Conservation (phyloP, 1,140 invertebrate species). For the Pemphigus obesinymphae region DNA sequence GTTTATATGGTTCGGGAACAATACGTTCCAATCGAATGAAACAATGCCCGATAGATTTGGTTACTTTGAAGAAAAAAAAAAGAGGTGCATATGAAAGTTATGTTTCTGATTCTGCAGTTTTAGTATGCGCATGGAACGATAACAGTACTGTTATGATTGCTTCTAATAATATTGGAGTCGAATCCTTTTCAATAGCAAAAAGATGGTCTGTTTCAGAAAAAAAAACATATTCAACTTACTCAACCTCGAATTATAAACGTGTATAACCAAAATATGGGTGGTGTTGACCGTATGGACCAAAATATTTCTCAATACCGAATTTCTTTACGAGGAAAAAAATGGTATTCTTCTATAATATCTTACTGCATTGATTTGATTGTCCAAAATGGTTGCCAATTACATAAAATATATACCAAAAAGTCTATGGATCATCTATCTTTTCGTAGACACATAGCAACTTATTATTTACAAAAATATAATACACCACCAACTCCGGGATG, state of each 20-base stretch:
- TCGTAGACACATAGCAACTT: background rate
- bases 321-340: conserved; percentile 45
- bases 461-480: background rate
- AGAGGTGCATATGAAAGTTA: background rate
- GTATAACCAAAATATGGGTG: conserved; percentile 28
- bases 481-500: background rate
- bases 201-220: background rate
- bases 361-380: conserved; percentile 40
- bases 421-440: background rate
- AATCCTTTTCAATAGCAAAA: background rate
- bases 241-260: background rate
- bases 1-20: conserved; percentile 20
- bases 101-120: background rate
- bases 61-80: background rate
- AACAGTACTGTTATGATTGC: conserved; percentile 14
- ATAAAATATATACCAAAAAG: conserved; percentile 1
- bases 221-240: background rate
- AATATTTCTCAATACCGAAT: conserved; percentile 43
- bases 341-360: conserved; percentile 45
- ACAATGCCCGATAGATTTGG: background rate
- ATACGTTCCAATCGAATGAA: background rate
- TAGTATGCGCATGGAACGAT: conserved; percentile 2
- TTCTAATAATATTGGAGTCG: conserved; percentile 8
- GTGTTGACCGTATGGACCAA: conserved; percentile 45
- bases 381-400: background rate